A percentile compares a stretch with the other conserved stretches of the same genome.
These are phyloP conservation scores for Scylla paramamosain DNA, from an alignment of 1,140 invertebrate species.

Conservation along the genomic window DNA sequence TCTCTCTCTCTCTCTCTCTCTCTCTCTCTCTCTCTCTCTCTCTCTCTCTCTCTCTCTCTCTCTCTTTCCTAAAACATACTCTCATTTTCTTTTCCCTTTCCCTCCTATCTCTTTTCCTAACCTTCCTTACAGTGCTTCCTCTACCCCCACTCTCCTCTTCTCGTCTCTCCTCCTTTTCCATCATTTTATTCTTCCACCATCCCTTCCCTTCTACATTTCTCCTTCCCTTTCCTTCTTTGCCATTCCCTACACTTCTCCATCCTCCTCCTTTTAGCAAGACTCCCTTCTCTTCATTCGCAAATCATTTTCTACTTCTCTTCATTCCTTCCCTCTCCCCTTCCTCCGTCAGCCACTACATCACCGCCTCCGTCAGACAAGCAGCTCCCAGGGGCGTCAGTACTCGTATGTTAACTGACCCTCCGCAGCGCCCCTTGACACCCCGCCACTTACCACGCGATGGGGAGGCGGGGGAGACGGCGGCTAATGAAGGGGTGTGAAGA, in stretches of 20 bases:
- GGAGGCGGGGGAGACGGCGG: background rate
- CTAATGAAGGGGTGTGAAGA: constrained; percentile 1
- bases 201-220: background rate
- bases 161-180: background rate
- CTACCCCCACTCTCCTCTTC: background rate
- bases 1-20: too few relatives aligned
- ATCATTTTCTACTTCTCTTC: background rate
- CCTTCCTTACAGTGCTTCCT: too few relatives aligned
- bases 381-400: constrained; percentile 26
- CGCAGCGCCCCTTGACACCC: background rate
- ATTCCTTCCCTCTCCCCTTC: background rate
- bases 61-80: background rate
- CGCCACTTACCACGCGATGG: background rate
- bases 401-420: constrained; percentile 27
- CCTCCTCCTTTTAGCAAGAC: background rate
- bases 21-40: too few relatives aligned
- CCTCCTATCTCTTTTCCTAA: background rate
- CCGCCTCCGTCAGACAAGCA: background rate
- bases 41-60: too few relatives aligned
- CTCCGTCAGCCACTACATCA: background rate
- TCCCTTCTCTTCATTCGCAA: too few relatives aligned
- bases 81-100: background rate
- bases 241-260: background rate
- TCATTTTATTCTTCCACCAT: too few relatives aligned
- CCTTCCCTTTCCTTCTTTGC: background rate